A percentile compares a stretch with the other conserved stretches of the same genome.
Conservation (phyloP, 2,113 vertebrate genomes). For the Tonatia bakeri region DNA sequence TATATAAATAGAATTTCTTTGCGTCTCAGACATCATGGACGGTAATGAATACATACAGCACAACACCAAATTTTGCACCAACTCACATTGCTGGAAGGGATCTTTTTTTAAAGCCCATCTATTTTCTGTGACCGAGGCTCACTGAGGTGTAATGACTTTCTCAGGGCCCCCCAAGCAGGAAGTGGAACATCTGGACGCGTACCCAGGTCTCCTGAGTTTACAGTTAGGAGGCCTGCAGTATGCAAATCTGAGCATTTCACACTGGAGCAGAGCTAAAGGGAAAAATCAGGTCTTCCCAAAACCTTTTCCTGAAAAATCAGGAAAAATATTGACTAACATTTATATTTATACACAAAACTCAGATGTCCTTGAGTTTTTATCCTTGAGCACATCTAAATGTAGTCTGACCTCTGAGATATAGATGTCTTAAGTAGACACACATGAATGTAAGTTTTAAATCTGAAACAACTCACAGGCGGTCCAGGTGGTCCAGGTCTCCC, state of each 20-base stretch:
- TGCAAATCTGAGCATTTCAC: background rate
- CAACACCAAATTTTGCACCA: background rate
- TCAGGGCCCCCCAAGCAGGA: background rate
- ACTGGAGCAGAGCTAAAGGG: background rate
- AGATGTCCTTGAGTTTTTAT: background rate
- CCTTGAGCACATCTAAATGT: background rate
- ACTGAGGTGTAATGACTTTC: background rate
- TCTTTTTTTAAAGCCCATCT: background rate
- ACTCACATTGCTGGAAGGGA: background rate
- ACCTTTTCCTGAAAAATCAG: background rate
- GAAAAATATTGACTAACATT: background rate
- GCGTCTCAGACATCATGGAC: background rate
- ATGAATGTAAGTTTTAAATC: background rate
- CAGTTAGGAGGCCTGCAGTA: fast-evolving
- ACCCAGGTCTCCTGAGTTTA: background rate
- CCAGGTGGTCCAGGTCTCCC: constrained; percentile 90
- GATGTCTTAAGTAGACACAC: background rate
- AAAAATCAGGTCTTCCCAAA: background rate
- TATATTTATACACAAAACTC: background rate
- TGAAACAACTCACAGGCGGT: constrained; percentile 82
- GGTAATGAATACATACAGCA: background rate
- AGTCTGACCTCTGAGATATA: background rate
- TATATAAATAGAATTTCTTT: background rate
- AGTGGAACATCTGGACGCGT: background rate
- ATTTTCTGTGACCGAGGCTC: background rate